Conservation (phyloP, 2,888 invertebrate species). For the Eumerus sabulonum region DNA sequence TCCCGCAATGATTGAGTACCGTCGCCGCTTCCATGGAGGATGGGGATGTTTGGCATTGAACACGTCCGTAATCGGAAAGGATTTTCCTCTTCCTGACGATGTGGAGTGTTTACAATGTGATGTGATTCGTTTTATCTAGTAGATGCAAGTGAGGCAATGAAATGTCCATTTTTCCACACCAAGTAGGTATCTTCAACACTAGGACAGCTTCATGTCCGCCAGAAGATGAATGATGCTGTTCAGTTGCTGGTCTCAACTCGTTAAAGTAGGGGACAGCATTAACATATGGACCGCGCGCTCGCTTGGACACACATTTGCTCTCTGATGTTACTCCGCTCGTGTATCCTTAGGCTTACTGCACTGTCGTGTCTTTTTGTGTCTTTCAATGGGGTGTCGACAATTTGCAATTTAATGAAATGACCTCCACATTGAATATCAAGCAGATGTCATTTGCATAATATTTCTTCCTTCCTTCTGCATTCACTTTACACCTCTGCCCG, state of each 20-base stretch:
- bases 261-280: conserved; percentile 5
- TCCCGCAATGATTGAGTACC: conserved; percentile 28
- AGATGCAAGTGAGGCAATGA: too few relatives aligned
- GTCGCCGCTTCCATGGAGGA: not conserved
- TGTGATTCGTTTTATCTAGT: conserved; percentile 28
- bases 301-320: too few relatives aligned
- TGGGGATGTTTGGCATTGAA: not conserved
- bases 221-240: too few relatives aligned
- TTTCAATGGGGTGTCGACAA: conserved; percentile 49
- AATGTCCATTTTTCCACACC: too few relatives aligned
- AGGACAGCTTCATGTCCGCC: too few relatives aligned
- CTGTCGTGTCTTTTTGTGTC: not conserved
- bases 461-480: conserved; percentile 13
- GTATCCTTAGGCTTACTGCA: too few relatives aligned
- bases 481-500: too few relatives aligned
- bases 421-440: conserved; percentile 67
- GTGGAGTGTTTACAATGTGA: conserved; percentile 47
- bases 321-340: too few relatives aligned
- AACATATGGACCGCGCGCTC: too few relatives aligned
- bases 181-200: too few relatives aligned
- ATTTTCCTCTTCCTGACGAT: too few relatives aligned
- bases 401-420: conserved; percentile 70
- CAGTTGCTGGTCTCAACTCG: conserved; percentile 3
- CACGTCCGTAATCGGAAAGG: conserved; percentile 34
- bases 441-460: conserved; percentile 68